Evolutionary conservation across 2,797 vertebrate species (phyloP).

Genomic region (Manis crassicaudata): DNA sequence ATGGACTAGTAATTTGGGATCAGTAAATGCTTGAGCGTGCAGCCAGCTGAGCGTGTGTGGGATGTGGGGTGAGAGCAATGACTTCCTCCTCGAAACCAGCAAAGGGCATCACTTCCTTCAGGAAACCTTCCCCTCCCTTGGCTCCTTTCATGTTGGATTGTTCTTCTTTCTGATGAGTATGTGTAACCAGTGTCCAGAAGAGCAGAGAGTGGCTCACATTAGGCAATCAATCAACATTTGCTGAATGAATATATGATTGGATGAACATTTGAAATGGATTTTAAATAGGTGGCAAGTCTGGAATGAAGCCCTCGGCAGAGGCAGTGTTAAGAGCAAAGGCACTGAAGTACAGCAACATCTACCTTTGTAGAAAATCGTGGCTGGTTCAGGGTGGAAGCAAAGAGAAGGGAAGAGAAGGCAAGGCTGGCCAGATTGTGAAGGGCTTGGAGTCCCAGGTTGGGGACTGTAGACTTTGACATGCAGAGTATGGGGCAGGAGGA

Average conservation of each 20-base stretch:
- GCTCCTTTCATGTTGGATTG: background rate
- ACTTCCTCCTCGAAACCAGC: background rate
- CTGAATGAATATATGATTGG: background rate
- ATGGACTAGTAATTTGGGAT: too few relatives aligned
- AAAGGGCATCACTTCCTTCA: background rate
- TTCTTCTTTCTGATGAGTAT: background rate
- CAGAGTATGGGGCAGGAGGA: background rate
- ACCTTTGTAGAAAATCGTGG: background rate
- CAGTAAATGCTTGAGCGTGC: background rate
- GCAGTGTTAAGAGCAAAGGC: background rate
- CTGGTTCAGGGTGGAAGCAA: background rate
- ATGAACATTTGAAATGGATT: background rate
- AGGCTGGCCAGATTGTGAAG: background rate
- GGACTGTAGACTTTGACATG: background rate
- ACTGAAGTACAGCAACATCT: background rate
- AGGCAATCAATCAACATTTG: background rate
- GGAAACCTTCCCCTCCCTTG: background rate
- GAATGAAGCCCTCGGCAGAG: background rate
- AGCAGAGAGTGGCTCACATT: background rate
- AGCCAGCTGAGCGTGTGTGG: rapidly evolving
- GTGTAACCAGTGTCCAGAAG: background rate
- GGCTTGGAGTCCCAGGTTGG: background rate
- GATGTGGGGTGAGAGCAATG: background rate
- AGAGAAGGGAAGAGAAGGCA: background rate
- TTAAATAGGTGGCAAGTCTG: background rate